These are phyloP conservation scores for Daboia siamensis DNA, from an alignment of 2,113 vertebrate genomes.

Conservation along the genomic window DNA sequence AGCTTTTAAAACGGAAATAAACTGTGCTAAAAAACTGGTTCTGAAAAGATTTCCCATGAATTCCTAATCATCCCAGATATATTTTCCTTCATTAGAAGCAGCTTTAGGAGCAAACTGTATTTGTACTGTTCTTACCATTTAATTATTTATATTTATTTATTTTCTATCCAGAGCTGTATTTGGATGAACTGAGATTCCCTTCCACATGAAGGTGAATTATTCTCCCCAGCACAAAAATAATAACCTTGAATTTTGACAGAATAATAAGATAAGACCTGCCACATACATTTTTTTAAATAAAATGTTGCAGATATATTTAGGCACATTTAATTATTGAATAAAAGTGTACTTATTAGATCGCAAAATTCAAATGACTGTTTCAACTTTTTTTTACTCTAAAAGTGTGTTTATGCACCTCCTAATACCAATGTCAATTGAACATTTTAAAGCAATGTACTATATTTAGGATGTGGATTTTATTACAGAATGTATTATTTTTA, in stretches of 20 bases:
- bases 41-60: neutral
- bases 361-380: neutral
- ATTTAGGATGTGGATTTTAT: neutral
- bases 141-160: neutral
- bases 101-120: neutral
- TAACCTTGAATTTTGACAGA: neutral
- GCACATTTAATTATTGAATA: neutral
- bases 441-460: neutral
- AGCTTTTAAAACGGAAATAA: neutral
- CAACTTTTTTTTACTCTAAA: neutral
- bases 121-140: neutral
- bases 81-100: neutral
- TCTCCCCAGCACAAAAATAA: neutral
- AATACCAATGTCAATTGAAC: neutral
- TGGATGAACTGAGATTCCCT: neutral
- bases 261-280: neutral
- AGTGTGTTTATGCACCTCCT: neutral
- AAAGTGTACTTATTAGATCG: neutral
- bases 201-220: neutral
- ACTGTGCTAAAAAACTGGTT: neutral
- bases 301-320: neutral
- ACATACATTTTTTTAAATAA: neutral
- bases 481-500: neutral
- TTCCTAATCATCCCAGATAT: neutral
- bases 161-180: neutral